Percentiles rank a stretch among this genome's conserved stretches.
These are phyloP conservation scores for Malacoctenus gilli DNA, from an alignment of 2,797 vertebrate species.

Conservation along the genomic window DNA sequence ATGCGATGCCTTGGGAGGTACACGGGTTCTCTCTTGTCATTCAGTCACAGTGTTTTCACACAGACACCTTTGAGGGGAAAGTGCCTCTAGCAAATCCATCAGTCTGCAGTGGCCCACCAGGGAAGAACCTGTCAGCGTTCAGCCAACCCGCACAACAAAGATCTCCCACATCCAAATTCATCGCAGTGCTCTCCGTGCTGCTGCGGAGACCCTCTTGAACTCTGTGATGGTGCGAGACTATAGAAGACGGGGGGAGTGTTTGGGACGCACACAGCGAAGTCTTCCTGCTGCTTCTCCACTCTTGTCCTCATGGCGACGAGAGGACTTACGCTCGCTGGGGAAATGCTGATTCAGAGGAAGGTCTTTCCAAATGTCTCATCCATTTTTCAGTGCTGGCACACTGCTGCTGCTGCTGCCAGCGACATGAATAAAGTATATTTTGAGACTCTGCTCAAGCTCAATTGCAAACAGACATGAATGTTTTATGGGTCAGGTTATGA, in stretches of 20 bases:
- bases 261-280: conserved; percentile 17
- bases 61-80: conserved; percentile 49
- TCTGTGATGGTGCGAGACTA: conserved; percentile 17
- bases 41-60: conserved; percentile 39
- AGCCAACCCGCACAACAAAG: conserved; percentile 37
- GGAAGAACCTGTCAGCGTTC: conserved; percentile 54
- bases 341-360: conserved; percentile 61
- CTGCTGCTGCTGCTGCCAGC: conserved; percentile 66
- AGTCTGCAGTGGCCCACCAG: conserved; percentile 31
- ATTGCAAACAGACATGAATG: conserved; percentile 73
- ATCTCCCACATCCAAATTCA: conserved; percentile 45
- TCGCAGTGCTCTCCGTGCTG: conserved; percentile 25
- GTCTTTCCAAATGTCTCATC: conserved; percentile 70
- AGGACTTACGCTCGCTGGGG: conserved; percentile 33
- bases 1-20: conserved; percentile 39
- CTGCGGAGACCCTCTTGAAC: conserved; percentile 34
- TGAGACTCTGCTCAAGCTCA: conserved; percentile 66
- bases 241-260: conserved; percentile 7
- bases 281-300: conserved; percentile 30
- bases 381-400: conserved; percentile 72
- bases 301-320: conserved; percentile 34
- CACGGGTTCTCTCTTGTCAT: conserved; percentile 43
- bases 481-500: conserved; percentile 72
- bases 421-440: conserved; percentile 75
- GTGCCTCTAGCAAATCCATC: conserved; percentile 57